These are phyloP conservation scores for Hedychridium roseum DNA, from an alignment of 2,888 invertebrate species.

Conservation along the genomic window DNA sequence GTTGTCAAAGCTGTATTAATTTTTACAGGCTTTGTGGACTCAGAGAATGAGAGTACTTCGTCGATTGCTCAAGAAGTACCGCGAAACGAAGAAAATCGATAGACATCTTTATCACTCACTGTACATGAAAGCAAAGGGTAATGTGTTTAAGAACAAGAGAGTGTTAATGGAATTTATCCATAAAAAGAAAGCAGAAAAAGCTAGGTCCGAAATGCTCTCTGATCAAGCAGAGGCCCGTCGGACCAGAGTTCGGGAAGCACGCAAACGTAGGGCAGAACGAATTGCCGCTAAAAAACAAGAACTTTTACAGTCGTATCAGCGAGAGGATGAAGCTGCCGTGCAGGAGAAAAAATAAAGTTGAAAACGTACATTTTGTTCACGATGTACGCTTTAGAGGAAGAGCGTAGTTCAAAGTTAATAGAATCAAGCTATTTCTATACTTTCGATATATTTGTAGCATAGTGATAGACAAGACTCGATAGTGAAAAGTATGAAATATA, in stretches of 20 bases:
- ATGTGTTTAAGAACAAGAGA: slow-evolving; percentile 98
- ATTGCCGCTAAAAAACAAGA: slow-evolving; percentile 94
- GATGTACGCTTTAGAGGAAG: no score
- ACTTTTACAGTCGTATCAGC: slow-evolving; percentile 85
- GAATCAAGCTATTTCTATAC: no score
- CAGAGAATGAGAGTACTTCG: slow-evolving; percentile 97
- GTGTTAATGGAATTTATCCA: slow-evolving; percentile 99
- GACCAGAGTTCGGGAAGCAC: slow-evolving; percentile 95
- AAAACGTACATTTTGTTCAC: no score
- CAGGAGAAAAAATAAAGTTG: slow-evolving; percentile 71
- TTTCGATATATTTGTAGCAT: no score
- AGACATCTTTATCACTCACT: slow-evolving; percentile 97
- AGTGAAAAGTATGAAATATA: no score
- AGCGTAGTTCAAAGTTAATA: no score
- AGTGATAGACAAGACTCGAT: no score
- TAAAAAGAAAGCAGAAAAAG: slow-evolving; percentile 99
- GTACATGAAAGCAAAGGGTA: slow-evolving; percentile 99
- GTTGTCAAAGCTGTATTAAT: no score
- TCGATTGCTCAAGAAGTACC: slow-evolving; percentile 92
- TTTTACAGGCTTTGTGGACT: slow-evolving; percentile 82
- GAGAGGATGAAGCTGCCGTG: slow-evolving; percentile 87
- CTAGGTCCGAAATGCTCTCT: slow-evolving; percentile 95
- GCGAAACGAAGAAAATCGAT: slow-evolving; percentile 99
- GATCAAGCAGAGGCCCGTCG: slow-evolving; percentile 99
- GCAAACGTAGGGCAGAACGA: slow-evolving; percentile 95